Evolutionary conservation across 2,113 vertebrate genomes (phyloP).

Genomic region (Cyanoliseus patagonus): DNA sequence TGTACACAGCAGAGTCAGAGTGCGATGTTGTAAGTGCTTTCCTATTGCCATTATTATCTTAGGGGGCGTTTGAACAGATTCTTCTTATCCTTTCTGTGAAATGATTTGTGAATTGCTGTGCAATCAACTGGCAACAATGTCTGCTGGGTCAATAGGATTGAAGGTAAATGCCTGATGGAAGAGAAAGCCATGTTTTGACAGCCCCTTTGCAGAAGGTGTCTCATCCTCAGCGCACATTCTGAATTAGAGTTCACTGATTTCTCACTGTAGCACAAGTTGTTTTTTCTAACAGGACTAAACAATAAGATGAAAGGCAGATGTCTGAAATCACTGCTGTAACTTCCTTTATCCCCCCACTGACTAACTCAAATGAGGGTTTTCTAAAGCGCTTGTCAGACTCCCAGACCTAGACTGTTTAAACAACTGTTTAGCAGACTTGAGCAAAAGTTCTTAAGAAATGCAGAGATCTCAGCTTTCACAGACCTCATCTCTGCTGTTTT

Average conservation of each 20-base stretch:
- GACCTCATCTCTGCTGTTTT: neutral
- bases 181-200: neutral
- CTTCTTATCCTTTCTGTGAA: constrained; percentile 47
- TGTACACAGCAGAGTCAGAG: neutral
- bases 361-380: neutral
- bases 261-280: neutral
- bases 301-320: neutral
- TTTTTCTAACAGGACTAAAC: neutral
- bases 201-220: neutral
- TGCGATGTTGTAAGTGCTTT: neutral
- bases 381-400: neutral
- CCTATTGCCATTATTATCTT: neutral
- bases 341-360: neutral
- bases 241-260: neutral
- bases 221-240: neutral
- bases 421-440: neutral
- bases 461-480: neutral
- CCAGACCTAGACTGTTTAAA: neutral
- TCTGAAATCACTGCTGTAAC: neutral
- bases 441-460: constrained; percentile 10
- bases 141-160: neutral
- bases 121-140: neutral
- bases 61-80: neutral
- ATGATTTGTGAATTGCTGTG: constrained; percentile 54
- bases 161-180: neutral